phyloP scores from a whole-genome alignment of 2,888 invertebrate species.

The Agrochola litura region DNA sequence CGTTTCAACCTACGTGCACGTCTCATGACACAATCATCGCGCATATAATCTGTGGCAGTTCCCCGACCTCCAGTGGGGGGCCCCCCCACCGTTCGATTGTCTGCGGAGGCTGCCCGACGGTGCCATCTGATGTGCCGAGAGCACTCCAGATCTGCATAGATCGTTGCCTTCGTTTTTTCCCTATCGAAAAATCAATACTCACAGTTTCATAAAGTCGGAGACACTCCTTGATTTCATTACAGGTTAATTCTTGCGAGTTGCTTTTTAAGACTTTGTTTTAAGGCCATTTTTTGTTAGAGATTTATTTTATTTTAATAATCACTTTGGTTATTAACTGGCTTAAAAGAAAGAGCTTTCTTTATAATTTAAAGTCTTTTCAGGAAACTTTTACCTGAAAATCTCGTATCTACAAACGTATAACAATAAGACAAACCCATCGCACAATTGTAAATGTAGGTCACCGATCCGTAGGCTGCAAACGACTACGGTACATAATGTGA shows the following conservation, averaged over 20 bases:
- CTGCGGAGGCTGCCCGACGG: slow-evolving; percentile 90
- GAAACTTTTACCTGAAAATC: neutral
- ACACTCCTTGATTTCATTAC: slow-evolving; percentile 86
- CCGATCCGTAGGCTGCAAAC: slow-evolving; percentile 77
- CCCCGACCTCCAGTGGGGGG: slow-evolving; percentile 86
- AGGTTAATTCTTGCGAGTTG: slow-evolving; percentile 72
- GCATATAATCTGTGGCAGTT: slow-evolving; percentile 84
- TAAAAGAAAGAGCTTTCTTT: neutral
- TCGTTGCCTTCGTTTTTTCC: slow-evolving; percentile 91
- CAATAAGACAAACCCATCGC: slow-evolving; percentile 44
- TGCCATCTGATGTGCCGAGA: slow-evolving; percentile 91
- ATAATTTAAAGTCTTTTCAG: neutral
- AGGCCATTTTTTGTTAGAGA: slow-evolving; percentile 41
- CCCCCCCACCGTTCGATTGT: slow-evolving; percentile 89
- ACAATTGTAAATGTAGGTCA: slow-evolving; percentile 75
- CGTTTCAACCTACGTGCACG: slow-evolving; percentile 48
- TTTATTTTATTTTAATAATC: slow-evolving; percentile 24
- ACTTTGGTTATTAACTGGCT: slow-evolving; percentile 6
- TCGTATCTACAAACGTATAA: slow-evolving; percentile 21
- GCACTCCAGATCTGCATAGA: slow-evolving; percentile 91
- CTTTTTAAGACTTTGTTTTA: slow-evolving; percentile 58
- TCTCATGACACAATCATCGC: slow-evolving; percentile 59
- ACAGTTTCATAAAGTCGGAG: slow-evolving; percentile 87
- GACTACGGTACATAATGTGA: slow-evolving; percentile 86
- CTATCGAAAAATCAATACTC: slow-evolving; percentile 90